Evolutionary conservation across 2,797 vertebrate genomes (phyloP).

Genomic region (Pangasius mekongensis): DNA sequence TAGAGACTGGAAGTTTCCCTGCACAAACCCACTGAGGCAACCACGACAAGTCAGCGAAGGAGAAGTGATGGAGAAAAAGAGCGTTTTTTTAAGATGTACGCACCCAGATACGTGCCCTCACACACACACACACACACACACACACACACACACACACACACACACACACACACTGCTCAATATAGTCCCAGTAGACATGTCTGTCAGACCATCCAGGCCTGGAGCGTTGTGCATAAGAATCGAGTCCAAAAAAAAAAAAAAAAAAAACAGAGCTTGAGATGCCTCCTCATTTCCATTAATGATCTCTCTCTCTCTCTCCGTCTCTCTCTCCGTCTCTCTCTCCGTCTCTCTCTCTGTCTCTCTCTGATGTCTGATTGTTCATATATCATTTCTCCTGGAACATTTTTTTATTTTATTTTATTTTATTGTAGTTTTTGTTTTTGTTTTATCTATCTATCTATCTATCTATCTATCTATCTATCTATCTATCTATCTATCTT

Average conservation of each 20-base stretch:
- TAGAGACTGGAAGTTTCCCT: conserved; percentile 16
- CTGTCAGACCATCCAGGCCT: conserved; percentile 56
- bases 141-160: conserved; percentile 32
- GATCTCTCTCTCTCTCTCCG: conserved; percentile 60
- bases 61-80: neutral
- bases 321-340: neutral
- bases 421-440: neutral
- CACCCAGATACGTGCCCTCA: conserved; percentile 12
- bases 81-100: neutral
- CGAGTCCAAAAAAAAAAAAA: neutral
- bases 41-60: neutral
- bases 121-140: conserved; percentile 48
- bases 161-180: conserved; percentile 57
- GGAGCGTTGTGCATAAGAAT: neutral
- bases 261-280: neutral
- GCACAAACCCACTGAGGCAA: conserved; percentile 17
- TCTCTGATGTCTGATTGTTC: neutral
- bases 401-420: neutral
- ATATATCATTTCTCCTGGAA: neutral
- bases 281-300: conserved; percentile 71
- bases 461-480: neutral
- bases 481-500: neutral
- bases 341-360: neutral
- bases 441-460: neutral
- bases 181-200: conserved; percentile 67